Evolutionary conservation across 2,888 invertebrate species (phyloP).

Genomic region (Malachius bipustulatus): DNA sequence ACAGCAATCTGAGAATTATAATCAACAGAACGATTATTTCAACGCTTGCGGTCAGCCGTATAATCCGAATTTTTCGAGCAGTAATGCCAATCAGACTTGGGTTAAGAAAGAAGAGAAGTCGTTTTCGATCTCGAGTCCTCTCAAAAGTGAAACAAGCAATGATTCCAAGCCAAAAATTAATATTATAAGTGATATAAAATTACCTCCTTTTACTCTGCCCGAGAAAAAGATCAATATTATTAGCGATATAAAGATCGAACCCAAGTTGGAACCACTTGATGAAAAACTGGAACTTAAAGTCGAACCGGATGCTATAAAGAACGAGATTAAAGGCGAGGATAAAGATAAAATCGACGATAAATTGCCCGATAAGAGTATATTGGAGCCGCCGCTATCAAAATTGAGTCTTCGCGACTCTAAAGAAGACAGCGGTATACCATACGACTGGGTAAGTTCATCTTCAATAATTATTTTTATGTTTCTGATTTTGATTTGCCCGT

Average conservation of each 20-base stretch:
- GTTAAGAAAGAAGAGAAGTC: constrained; percentile 29
- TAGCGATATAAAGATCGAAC: constrained; percentile 35
- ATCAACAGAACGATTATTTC: constrained; percentile 23
- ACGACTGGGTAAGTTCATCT: constrained; percentile 58
- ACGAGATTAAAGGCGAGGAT: constrained; percentile 20
- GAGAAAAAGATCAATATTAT: constrained; percentile 35
- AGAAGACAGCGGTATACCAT: constrained; percentile 73
- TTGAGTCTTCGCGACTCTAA: constrained; percentile 34
- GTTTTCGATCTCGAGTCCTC: constrained; percentile 18
- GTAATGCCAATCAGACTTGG: constrained; percentile 27
- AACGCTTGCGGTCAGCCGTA: constrained; percentile 25
- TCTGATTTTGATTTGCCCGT: constrained; percentile 13
- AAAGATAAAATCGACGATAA: constrained; percentile 17
- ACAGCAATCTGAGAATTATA: constrained; percentile 16
- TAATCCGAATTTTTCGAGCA: constrained; percentile 23
- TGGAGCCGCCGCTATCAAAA: constrained; percentile 35
- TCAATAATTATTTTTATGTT: background rate
- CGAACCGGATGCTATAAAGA: constrained; percentile 17
- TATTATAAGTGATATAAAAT: constrained; percentile 36
- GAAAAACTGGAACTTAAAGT: constrained; percentile 37
- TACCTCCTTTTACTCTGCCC: constrained; percentile 25
- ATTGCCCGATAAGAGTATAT: constrained; percentile 41
- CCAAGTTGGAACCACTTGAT: constrained; percentile 39
- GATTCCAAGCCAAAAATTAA: constrained; percentile 36
- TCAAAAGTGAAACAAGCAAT: constrained; percentile 29